Evolutionary conservation across 2,797 vertebrate genomes (phyloP).

Genomic region (Rhinella marina): DNA sequence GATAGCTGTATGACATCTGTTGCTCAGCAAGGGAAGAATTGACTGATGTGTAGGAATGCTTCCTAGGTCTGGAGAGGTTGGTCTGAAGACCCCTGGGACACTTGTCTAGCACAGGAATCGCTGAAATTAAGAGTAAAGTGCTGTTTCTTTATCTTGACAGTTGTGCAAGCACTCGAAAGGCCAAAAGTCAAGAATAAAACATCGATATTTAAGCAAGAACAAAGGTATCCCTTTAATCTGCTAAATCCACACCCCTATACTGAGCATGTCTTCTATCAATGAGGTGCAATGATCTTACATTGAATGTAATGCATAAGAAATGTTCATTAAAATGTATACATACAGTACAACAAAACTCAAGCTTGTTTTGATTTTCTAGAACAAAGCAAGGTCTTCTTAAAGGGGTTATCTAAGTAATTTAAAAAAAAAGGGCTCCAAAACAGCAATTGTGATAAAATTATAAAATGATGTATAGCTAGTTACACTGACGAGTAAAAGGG

Average conservation of each 20-base stretch:
- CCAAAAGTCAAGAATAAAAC: constrained; percentile 18
- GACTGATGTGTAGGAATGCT: constrained; percentile 32
- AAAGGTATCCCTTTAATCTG: neutral
- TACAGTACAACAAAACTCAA: neutral
- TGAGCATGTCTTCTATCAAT: neutral
- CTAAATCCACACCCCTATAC: neutral
- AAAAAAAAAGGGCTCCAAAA: too few relatives aligned
- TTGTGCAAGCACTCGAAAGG: constrained; percentile 3
- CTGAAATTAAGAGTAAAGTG: constrained; percentile 18
- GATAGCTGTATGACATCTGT: constrained; percentile 31
- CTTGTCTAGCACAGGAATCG: neutral
- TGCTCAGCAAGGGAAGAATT: constrained; percentile 28
- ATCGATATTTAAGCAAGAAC: neutral
- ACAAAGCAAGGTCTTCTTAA: neutral
- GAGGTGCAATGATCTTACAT: neutral
- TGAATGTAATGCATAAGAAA: neutral
- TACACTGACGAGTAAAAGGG: too few relatives aligned
- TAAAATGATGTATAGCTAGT: too few relatives aligned
- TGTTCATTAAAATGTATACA: neutral
- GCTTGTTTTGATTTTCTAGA: neutral
- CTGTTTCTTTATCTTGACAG: constrained; percentile 27
- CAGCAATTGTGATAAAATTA: too few relatives aligned
- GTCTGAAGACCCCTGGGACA: constrained; percentile 4
- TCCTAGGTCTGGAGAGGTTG: constrained; percentile 20
- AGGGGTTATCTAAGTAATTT: too few relatives aligned